A percentile compares a stretch with the other conserved stretches of the same genome.
These are phyloP conservation scores for Rhopalosiphum nymphaeae DNA, from an alignment of 2,888 invertebrate species.

Conservation along the genomic window DNA sequence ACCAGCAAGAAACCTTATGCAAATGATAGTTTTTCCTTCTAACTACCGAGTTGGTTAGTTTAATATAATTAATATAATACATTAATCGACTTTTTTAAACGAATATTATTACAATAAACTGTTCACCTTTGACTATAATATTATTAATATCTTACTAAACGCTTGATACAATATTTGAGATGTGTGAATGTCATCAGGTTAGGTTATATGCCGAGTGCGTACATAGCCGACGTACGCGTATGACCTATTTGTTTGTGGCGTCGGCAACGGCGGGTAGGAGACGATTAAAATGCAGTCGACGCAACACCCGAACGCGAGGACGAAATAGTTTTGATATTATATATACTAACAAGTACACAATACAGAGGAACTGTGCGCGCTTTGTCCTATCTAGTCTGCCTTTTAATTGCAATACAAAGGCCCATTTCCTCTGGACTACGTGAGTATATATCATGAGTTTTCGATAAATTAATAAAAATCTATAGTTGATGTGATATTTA, in stretches of 20 bases:
- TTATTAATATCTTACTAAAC: background rate
- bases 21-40: background rate
- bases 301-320: conserved; percentile 1
- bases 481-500: background rate
- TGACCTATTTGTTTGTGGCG: conserved; percentile 25
- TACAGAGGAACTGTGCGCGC: conserved; percentile 33
- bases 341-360: conserved; percentile 52
- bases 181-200: background rate
- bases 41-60: background rate
- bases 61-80: background rate
- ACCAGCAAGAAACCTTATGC: background rate
- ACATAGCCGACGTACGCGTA: background rate
- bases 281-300: background rate
- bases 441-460: conserved; percentile 8
- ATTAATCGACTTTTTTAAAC: background rate
- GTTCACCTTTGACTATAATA: background rate
- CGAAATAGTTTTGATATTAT: conserved; percentile 17
- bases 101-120: background rate
- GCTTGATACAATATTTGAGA: background rate
- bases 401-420: conserved; percentile 60
- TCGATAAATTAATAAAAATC: background rate
- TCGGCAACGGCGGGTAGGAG: background rate
- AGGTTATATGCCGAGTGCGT: background rate
- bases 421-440: conserved; percentile 30
- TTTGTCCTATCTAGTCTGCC: conserved; percentile 33